These are phyloP conservation scores for Drosophila lutescens DNA, from an alignment of 2,888 invertebrate species.

Conservation along the genomic window DNA sequence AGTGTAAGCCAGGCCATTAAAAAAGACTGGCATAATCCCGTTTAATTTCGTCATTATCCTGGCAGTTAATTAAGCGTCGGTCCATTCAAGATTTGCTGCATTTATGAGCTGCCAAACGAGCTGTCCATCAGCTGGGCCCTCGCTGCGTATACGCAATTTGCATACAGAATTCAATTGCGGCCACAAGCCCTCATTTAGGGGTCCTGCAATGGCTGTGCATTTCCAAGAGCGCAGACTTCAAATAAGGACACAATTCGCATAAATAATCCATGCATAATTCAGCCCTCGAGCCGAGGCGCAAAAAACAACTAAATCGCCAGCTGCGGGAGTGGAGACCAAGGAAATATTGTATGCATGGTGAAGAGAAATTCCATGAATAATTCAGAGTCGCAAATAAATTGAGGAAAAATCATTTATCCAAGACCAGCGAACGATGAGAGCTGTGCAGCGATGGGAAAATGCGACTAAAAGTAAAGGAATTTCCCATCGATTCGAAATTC, in stretches of 20 bases:
- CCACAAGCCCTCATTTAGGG: too few species aligned
- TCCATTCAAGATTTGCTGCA: constrained; percentile 15
- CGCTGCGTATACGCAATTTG: constrained; percentile 21
- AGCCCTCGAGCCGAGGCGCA: constrained; percentile 15
- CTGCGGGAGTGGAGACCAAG: constrained; percentile 9
- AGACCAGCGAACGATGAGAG: constrained; percentile 22
- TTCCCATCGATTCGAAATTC: constrained; percentile 6
- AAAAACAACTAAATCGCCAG: constrained; percentile 13
- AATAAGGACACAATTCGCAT: constrained; percentile 46
- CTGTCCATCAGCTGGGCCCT: constrained; percentile 22
- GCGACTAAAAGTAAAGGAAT: constrained; percentile 27
- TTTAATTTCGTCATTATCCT: constrained; percentile 32
- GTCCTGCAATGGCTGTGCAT: constrained; percentile 24
- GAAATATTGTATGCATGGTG: constrained; percentile 22
- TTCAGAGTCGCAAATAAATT: constrained; percentile 42
- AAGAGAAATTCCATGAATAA: constrained; percentile 58
- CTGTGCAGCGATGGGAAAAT: constrained; percentile 15
- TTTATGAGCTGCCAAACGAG: constrained; percentile 32
- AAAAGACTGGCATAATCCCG: constrained; percentile 10
- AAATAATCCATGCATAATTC: constrained; percentile 51
- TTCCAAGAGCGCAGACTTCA: constrained; percentile 7
- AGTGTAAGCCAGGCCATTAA: constrained; percentile 26
- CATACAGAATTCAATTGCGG: not conserved
- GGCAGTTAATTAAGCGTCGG: constrained; percentile 31
- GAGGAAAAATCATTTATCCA: constrained; percentile 58